These are phyloP conservation scores for Hydrophis major DNA, from an alignment of 2,797 vertebrate species.

Conservation along the genomic window DNA sequence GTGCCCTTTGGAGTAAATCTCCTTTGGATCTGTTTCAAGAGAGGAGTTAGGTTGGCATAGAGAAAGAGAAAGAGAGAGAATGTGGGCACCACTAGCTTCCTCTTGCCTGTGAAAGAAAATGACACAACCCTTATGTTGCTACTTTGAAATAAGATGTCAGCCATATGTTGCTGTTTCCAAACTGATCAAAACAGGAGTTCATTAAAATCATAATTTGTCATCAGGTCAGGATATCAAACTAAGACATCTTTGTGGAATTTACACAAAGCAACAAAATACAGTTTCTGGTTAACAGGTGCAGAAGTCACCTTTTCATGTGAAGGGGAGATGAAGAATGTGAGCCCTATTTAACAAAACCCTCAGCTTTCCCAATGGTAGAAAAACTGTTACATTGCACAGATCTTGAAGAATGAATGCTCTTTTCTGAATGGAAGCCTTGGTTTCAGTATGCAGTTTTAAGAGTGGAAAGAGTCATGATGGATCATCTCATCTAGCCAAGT, in stretches of 20 bases:
- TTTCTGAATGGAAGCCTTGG: neutral
- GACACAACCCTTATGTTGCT: neutral
- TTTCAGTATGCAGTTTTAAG: neutral
- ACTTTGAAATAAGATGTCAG: neutral
- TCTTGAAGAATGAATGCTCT: neutral
- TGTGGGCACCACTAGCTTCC: neutral
- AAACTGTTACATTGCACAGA: neutral
- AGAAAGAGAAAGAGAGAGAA: too few relatives aligned
- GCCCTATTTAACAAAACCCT: too few relatives aligned
- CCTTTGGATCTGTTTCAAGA: neutral
- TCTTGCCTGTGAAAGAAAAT: neutral
- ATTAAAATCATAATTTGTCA: neutral
- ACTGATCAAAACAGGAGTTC: neutral
- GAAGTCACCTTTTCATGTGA: neutral
- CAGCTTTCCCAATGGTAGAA: neutral
- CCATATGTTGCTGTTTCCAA: neutral
- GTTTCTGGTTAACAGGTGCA: neutral
- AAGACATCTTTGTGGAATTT: neutral
- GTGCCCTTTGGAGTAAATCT: neutral
- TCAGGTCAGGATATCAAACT: neutral
- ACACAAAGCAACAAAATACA: neutral
- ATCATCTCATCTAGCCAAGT: neutral
- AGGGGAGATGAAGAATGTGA: neutral
- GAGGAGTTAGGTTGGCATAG: neutral
- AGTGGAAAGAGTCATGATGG: neutral